Evolutionary conservation across 2,797 vertebrate species (phyloP), one percentile per base, ranked within the genome.

Genomic region (Oreonectes daqikongensis): DNA sequence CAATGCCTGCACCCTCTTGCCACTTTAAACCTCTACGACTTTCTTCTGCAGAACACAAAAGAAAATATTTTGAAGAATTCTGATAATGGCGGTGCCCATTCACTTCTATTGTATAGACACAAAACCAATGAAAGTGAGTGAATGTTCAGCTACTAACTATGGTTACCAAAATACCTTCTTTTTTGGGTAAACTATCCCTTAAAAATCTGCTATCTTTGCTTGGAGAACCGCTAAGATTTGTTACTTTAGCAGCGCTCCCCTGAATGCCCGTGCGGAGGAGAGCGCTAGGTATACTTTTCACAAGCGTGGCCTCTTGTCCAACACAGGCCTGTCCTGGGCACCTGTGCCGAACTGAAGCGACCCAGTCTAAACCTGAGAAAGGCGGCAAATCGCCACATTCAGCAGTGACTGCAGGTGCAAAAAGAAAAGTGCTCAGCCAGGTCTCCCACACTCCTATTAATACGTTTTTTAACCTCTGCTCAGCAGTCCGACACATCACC

Each of bases 371-470:
- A 78, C 79, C 11, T 64, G 44, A 42, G 30, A 40, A 46, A 61
- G 68, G 52, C 26, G 20, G 26, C 28, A 20, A 50, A 63, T 67
- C 22, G 1, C 52, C 53, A 20, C 42, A 11, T 63, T 75, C 73
- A 69, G 60, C 42, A 26, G 20, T 17, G 17, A 22, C 24, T 67
- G 55, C 81, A 84, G 81, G 77, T 83, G 81, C 74, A 52, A 46
- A 64, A 60, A 38, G 38, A 26, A 52, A 66, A 72, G 53, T 60
- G 69, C 32, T 53, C n/a, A 44, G 20, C 71, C 48, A 72, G 53
- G 50, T 59, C 52, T 68, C 60, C 78, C 60, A 48, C 46, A 71
- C 55, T 61, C 44, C 75, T 64, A 64, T 81, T 81, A 84, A 82
- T 79, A 75, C 32, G 57, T 28, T 35, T 18, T 6, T 65, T 44